phyloP scores from a whole-genome alignment of 30 jellyfish, hydroid and myxozoan genomes.

The Rhopilema esculentum region DNA sequence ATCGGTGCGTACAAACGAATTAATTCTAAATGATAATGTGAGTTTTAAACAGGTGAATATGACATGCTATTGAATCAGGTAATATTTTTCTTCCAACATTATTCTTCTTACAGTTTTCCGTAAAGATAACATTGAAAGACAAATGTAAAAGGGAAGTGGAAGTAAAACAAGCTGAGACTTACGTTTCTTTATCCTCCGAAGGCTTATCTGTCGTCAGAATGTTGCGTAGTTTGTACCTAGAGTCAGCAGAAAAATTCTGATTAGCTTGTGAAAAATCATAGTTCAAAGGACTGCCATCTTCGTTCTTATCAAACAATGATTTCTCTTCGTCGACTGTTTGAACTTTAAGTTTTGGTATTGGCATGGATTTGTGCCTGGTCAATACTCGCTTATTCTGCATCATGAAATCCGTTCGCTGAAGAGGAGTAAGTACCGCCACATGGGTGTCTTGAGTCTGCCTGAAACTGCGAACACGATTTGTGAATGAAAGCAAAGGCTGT shows the following conservation, averaged over 20 bases:
- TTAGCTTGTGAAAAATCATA: neutral
- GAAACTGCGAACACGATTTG: neutral
- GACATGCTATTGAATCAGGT: too few species aligned
- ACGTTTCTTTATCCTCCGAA: conserved; percentile 69
- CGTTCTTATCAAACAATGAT: neutral
- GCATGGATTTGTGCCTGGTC: conserved; percentile 25
- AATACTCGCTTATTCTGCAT: conserved; percentile 21
- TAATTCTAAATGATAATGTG: too few species aligned
- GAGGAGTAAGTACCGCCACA: too few species aligned
- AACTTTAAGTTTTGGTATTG: conserved; percentile 51
- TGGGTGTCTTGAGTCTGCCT: too few species aligned
- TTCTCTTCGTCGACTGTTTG: conserved; percentile 38
- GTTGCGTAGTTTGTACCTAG: conserved; percentile 69
- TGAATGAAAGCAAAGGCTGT: neutral
- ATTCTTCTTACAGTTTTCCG: too few species aligned
- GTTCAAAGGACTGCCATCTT: neutral
- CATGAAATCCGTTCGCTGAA: neutral
- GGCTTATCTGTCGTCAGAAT: conserved; percentile 43
- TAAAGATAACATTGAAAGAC: neutral
- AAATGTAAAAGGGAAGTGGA: neutral
- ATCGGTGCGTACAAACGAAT: too few species aligned
- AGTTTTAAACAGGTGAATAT: too few species aligned
- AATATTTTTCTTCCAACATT: too few species aligned
- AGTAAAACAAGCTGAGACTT: neutral
- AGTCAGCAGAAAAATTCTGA: conserved; percentile 2